Base-by-base conservation (phyloP, 1,140 invertebrate species). In the Eciton burchellii region DNA sequence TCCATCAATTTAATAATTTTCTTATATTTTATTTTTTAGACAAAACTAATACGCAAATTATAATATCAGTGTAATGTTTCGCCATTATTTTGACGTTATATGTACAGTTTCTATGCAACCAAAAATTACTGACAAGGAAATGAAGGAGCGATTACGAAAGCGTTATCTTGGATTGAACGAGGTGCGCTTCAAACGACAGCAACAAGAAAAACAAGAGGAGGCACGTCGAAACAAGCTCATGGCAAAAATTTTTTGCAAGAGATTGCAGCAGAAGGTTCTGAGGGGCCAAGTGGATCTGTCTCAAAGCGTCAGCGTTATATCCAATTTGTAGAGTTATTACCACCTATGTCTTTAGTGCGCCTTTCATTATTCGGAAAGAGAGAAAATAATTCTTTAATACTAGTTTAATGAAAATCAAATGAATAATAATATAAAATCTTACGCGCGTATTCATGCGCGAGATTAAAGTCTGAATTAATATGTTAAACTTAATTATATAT, bases 241-340 rank as follows among this genome's bases (percentile, higher is more conserved):
- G 94, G 95, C 94, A 4, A 94, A 94, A 84, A 92, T 95, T 81
- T 95, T 94, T 90, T 93, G 94, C 59, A 94, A 94, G 90, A 95
- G 93, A 84, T 87, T 95, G 26, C 94, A 95, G 65, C 92, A 93
- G 54, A 94, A 94, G 90, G 94, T 94, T 65, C 84, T 95, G 49
- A 91, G 89, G 65, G 94, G 94, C 73, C 91, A 94, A 81, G 93
- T 94, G 5, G 92, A 95, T 88, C 79, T 95, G 11, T 95, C 94
- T 11, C 94, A 95, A 85, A 95, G 94, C 85, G 89, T 94, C 29
- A 94, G 93, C 81, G 93, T 94, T 45, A 94, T 94, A 88, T 94
- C 93, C 9, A 94, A 93, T 87, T 87, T 93, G 52, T 93, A 92
- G 90, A 52, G 93, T 21, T 89, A 24, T 56, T 56, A 45, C 16